Evolutionary conservation across 2,888 invertebrate genomes (phyloP).

Genomic region (Tipula lateralis): DNA sequence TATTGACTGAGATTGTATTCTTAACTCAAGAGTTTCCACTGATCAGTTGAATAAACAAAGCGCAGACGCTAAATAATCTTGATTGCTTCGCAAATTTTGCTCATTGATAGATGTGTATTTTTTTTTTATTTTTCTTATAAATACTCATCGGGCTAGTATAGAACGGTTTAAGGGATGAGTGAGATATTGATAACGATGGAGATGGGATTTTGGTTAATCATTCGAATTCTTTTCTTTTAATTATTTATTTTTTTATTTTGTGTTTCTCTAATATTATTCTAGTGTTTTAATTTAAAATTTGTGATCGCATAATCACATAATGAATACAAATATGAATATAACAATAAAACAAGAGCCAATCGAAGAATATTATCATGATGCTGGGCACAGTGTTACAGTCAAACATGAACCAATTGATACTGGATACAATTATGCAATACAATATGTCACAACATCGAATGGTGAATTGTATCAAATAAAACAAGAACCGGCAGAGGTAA

Average conservation of each 20-base stretch:
- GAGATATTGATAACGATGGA: background rate
- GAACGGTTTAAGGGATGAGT: background rate
- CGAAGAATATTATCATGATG: constrained; percentile 1
- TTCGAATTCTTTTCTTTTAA: background rate
- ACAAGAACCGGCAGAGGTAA: background rate
- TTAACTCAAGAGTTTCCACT: background rate
- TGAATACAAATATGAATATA: constrained; percentile 14
- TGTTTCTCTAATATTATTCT: constrained; percentile 3
- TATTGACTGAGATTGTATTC: background rate
- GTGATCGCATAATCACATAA: constrained; percentile 11
- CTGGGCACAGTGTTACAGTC: background rate
- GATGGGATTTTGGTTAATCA: background rate
- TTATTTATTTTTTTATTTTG: background rate
- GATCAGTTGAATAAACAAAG: background rate
- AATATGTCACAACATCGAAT: background rate
- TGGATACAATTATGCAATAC: background rate
- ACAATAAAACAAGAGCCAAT: constrained; percentile 11
- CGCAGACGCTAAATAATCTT: constrained; percentile 24
- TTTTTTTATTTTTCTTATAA: background rate
- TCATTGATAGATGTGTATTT: background rate
- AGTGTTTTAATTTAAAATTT: constrained; percentile 19
- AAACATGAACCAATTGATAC: constrained; percentile 5
- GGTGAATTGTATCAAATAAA: background rate
- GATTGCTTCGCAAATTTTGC: background rate
- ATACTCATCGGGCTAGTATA: background rate